Conservation (phyloP, 2,113 vertebrate species). For the Castor canadensis region DNA sequence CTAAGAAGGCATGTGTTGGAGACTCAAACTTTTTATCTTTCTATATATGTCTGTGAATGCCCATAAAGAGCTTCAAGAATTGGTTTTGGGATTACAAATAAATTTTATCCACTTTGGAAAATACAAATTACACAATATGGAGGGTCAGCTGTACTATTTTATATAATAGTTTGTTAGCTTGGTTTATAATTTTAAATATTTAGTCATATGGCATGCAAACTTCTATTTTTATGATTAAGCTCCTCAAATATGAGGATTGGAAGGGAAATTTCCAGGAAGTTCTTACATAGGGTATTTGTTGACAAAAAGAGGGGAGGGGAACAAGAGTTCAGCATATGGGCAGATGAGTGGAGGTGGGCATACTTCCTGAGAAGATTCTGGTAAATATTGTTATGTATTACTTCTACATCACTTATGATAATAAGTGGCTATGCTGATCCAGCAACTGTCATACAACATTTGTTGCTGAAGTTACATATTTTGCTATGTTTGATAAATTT, state of each 20-base stretch:
- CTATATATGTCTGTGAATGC: background rate
- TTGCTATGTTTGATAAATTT: conserved; percentile 61
- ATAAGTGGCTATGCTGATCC: background rate
- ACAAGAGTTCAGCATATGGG: background rate
- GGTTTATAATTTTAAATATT: conserved; percentile 8
- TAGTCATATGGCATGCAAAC: background rate
- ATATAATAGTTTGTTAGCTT: background rate
- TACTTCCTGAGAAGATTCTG: background rate
- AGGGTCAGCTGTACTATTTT: background rate
- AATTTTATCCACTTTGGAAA: background rate
- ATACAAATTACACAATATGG: background rate
- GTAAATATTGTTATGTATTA: background rate
- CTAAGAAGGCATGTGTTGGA: background rate
- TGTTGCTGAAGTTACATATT: conserved; percentile 57
- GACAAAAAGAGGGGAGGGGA: background rate
- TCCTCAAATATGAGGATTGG: background rate
- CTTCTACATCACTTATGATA: background rate
- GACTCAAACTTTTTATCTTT: background rate
- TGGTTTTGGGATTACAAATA: background rate
- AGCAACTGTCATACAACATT: conserved; percentile 11
- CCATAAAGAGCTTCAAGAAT: background rate
- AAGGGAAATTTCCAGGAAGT: background rate
- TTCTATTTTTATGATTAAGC: background rate
- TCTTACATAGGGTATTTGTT: background rate
- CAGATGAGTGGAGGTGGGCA: background rate